phyloP scores from a whole-genome alignment of 2,888 invertebrate species.

The Monoplex corrugatus region DNA sequence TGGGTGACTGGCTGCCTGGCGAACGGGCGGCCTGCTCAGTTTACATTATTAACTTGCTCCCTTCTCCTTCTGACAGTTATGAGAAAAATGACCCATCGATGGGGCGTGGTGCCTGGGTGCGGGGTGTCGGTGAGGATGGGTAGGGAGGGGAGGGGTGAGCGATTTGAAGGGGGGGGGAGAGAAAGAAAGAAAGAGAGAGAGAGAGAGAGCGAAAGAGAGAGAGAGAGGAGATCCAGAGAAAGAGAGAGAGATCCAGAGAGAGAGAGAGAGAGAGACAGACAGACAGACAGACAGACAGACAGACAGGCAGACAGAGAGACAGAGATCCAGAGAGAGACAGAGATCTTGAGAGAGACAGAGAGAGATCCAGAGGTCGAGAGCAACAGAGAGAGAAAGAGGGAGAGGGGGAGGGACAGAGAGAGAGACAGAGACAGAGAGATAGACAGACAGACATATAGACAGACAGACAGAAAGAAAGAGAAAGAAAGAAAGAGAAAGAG shows the following conservation, averaged over 20 bases:
- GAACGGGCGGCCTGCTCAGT: background rate
- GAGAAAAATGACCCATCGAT: background rate
- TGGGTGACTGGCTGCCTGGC: background rate
- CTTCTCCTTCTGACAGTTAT: background rate
- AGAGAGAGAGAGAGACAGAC: background rate
- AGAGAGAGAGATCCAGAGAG: background rate
- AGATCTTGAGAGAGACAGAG: background rate
- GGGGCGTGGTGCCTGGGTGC: too few relatives aligned
- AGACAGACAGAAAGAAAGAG: background rate
- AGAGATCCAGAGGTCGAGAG: too few relatives aligned
- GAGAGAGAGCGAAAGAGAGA: background rate
- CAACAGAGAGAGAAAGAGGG: background rate
- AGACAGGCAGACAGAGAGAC: background rate
- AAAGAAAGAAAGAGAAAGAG: too few relatives aligned
- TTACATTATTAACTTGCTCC: constrained; percentile 10
- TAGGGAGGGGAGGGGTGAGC: background rate
- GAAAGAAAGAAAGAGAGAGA: background rate
- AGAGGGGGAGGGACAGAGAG: too few relatives aligned
- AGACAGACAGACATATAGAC: background rate
- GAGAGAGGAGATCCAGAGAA: background rate
- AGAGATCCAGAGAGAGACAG: background rate
- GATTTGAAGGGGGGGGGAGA: background rate
- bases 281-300: background rate
- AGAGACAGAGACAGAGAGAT: background rate
- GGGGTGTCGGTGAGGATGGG: background rate